Conservation (phyloP, 2,113 vertebrate genomes). For the Mellivora capensis region DNA sequence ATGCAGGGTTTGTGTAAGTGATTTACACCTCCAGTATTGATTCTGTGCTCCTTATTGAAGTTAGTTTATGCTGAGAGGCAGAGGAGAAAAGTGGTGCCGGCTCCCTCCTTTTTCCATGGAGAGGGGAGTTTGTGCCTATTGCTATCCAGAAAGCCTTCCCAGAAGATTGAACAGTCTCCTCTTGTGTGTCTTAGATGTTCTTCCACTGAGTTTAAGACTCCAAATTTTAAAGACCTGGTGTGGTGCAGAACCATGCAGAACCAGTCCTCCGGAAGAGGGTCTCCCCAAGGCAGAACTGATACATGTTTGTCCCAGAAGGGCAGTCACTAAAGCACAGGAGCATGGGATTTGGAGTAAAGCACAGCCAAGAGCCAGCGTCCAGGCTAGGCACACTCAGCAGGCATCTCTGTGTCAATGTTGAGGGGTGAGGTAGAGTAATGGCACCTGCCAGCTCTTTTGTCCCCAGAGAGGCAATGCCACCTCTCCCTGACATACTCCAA, state of each 20-base stretch:
- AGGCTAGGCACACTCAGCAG: neutral
- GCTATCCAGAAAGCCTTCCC: neutral
- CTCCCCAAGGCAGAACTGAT: neutral
- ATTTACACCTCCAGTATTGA: neutral
- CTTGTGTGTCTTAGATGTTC: neutral
- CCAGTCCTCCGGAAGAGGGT: neutral
- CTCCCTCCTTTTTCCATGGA: neutral
- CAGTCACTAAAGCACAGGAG: neutral
- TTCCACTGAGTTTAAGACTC: neutral
- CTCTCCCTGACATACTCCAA: neutral
- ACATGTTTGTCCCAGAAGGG: neutral
- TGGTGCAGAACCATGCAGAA: neutral
- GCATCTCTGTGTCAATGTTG: neutral
- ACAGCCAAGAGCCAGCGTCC: neutral
- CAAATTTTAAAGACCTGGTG: neutral
- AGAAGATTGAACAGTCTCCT: neutral
- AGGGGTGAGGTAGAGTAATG: neutral
- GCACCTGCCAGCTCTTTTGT: neutral
- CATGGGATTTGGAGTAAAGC: neutral
- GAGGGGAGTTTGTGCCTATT: neutral
- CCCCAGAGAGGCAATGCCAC: neutral
- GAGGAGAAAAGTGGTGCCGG: neutral
- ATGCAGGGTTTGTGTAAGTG: neutral
- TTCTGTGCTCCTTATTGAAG: neutral
- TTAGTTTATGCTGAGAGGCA: neutral